These are phyloP conservation scores for Hexactinellida sp. DNA, from an alignment of 37 sponge, comb jelly and placozoan species.

Conservation along the genomic window DNA sequence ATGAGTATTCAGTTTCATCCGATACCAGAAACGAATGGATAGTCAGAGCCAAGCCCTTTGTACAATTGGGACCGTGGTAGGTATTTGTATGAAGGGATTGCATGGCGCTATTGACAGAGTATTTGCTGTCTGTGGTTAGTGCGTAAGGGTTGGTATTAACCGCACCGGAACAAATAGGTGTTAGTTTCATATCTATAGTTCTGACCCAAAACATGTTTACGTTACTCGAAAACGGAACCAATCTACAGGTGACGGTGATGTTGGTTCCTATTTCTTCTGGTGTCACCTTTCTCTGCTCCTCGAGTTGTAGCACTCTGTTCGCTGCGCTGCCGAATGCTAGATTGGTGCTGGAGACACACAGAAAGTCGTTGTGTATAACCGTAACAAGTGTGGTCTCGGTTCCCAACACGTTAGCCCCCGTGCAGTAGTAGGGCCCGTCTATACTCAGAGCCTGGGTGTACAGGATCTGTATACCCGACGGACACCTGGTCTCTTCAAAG, in stretches of 20 bases:
- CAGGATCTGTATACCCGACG: not conserved
- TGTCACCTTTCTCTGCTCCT: not conserved
- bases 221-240: not conserved
- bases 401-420: not conserved
- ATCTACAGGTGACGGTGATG: not conserved
- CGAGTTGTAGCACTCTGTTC: not conserved
- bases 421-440: not conserved
- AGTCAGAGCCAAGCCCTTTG: not conserved
- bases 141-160: not conserved
- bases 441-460: not conserved
- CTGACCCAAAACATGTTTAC: not conserved
- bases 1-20: not conserved
- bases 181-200: not conserved
- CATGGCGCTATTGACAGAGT: not conserved
- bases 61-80: not conserved
- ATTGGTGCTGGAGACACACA: not conserved
- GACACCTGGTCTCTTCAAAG: no score
- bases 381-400: not conserved
- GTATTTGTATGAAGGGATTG: not conserved
- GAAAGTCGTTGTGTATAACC: not conserved
- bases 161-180: not conserved
- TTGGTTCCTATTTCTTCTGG: not conserved
- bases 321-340: not conserved
- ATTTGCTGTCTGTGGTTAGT: not conserved
- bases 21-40: not conserved